Evolutionary conservation across 2,888 invertebrate genomes (phyloP), one percentile per base, ranked within the genome.

Genomic region (Ormyrus rosae): DNA sequence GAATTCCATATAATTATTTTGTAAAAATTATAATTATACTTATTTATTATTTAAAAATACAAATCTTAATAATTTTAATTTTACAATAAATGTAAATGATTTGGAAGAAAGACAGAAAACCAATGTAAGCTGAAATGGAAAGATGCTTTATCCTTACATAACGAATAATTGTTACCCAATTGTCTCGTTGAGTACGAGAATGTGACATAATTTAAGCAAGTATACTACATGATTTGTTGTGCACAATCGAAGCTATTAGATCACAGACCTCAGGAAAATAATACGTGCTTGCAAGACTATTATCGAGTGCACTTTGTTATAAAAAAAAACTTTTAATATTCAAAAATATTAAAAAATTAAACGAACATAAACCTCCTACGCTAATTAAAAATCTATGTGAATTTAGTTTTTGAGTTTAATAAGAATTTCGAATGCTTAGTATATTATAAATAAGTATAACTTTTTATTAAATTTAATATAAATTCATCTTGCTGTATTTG

Each of bases 181-280:
- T 63, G 19, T 50, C 7, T 34, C 19, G 51, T 58, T 34, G 5
- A 74, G 45, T 45, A 6, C 53, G 34, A 65, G 9, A 50, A 58
- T 48, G 6, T 65, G 74, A 74, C 34, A 65, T 74, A 74, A 74
- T 58, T n/a, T 50, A 48, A n/a, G 13, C 19, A 45, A 19, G 34
- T 19, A 50, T 50, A n/a, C 34, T 34, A 34, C 9, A n/a, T 34
- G 48, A 34, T 65, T 58, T 67, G 19, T n/a, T 65, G n/a, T n/a
- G 45, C 11, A 50, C 34, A 50, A 65, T 65, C 50, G 65, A 58
- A 50, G n/a, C 63, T 56, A 19, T 74, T 58, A 56, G 58, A 56
- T 74, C 65, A 63, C 50, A 48, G 45, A 11, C 34, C n/a, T 56
- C 48, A 8, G 11, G 55, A 50, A 64, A 65, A 55, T 56, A 5